Percentiles rank a stretch among this genome's conserved stretches.
phyloP scores from a whole-genome alignment of 2,888 invertebrate species.

The Harpalus rubripes region DNA sequence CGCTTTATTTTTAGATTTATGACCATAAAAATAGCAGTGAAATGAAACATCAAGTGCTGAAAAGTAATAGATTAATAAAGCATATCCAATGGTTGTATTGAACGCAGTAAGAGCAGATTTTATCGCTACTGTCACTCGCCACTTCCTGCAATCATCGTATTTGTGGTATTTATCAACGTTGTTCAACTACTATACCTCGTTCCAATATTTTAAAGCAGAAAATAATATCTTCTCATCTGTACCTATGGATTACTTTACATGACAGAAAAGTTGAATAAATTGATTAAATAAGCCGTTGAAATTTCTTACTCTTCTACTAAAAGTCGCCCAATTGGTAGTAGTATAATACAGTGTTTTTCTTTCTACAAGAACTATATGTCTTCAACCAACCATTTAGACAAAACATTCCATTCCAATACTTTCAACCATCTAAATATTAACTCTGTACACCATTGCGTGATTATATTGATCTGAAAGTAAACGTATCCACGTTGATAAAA shows the following conservation, averaged over 20 bases:
- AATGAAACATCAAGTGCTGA: constrained; percentile 14
- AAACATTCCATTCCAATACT: no score
- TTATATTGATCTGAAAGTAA: no score
- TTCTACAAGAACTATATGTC: neutral
- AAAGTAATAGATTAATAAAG: constrained; percentile 58
- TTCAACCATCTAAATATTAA: no score
- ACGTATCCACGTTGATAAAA: no score
- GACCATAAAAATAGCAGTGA: constrained; percentile 32
- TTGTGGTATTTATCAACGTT: constrained; percentile 33
- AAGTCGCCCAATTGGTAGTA: no score
- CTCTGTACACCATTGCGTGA: no score
- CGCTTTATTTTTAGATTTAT: constrained; percentile 29
- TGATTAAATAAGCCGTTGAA: no score
- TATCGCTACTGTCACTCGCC: constrained; percentile 41
- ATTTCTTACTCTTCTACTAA: no score
- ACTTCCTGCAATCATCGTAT: constrained; percentile 27
- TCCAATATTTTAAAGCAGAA: constrained; percentile 4
- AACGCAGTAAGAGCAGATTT: constrained; percentile 23
- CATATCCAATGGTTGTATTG: constrained; percentile 48
- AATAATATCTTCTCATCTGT: neutral
- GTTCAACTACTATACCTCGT: constrained; percentile 8
- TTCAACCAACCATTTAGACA: neutral
- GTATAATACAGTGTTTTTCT: no score
- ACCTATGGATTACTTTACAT: no score
- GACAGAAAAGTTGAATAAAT: no score